Conservation (phyloP, 2,888 invertebrate genomes). For the Pseudoips prasinana region DNA sequence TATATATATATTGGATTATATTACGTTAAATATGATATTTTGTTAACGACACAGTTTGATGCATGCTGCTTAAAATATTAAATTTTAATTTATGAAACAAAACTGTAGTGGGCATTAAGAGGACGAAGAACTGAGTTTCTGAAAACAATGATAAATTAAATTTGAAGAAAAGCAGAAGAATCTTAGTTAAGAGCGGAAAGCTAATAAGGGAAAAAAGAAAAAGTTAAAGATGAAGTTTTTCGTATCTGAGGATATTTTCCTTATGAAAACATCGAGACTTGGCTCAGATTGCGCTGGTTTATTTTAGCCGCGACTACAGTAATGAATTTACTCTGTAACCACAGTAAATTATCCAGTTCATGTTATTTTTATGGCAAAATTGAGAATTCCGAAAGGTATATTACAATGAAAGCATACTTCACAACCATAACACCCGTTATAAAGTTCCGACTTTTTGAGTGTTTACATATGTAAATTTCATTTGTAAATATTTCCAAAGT, state of each 20-base stretch:
- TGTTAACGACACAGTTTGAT: too few species aligned
- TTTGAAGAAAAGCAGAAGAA: conserved; percentile 53
- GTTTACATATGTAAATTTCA: too few species aligned
- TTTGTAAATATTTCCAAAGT: too few species aligned
- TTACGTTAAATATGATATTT: too few species aligned
- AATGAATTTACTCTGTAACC: conserved; percentile 51
- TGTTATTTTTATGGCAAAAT: conserved; percentile 6
- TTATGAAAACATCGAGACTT: conserved; percentile 61
- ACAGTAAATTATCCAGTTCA: conserved; percentile 36
- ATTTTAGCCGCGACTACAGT: conserved; percentile 44
- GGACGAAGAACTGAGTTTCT: conserved; percentile 36
- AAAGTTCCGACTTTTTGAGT: too few species aligned
- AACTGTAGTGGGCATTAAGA: conserved; percentile 36
- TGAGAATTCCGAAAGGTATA: too few species aligned
- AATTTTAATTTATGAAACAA: too few species aligned
- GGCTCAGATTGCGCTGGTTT: conserved; percentile 51
- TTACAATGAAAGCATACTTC: too few species aligned
- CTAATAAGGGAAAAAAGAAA: conserved; percentile 61
- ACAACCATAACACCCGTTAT: too few species aligned
- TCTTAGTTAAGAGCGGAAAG: conserved; percentile 63
- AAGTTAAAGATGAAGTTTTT: conserved; percentile 64
- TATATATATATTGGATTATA: too few species aligned
- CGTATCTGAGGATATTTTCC: conserved; percentile 60
- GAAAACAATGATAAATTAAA: conserved; percentile 53
- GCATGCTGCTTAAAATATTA: background rate